phyloP scores from a whole-genome alignment of 2,888 invertebrate species.

The Luperina testacea region DNA sequence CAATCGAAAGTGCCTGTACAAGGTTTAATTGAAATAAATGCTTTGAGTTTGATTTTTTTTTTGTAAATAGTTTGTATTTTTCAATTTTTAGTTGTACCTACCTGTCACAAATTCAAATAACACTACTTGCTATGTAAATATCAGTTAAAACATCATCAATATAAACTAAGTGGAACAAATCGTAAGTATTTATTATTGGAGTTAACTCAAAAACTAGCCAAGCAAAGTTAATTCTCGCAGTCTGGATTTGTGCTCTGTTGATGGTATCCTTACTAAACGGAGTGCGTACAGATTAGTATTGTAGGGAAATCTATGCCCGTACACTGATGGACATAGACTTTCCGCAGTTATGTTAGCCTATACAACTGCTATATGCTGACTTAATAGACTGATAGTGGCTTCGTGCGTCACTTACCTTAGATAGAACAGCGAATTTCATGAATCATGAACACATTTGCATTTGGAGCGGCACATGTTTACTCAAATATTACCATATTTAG shows the following conservation, averaged over 20 bases:
- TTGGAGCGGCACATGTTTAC: constrained; percentile 37
- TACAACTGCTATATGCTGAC: background rate
- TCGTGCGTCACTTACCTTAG: background rate
- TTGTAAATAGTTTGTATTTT: too few relatives aligned
- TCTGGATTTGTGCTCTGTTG: background rate
- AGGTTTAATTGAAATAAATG: too few relatives aligned
- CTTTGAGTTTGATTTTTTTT: too few relatives aligned
- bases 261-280: background rate
- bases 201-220: too few relatives aligned
- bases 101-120: too few relatives aligned
- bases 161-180: too few relatives aligned
- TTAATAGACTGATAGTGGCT: background rate
- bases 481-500: constrained; percentile 22
- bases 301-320: background rate
- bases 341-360: background rate
- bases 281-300: background rate
- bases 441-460: constrained; percentile 44
- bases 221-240: background rate
- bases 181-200: too few relatives aligned
- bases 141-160: too few relatives aligned
- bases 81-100: too few relatives aligned
- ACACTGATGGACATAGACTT: background rate
- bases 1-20: too few relatives aligned
- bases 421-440: constrained; percentile 7
- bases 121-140: too few relatives aligned